These are phyloP conservation scores for Apodemus sylvaticus DNA, from an alignment of 2,113 vertebrate species.

Conservation along the genomic window DNA sequence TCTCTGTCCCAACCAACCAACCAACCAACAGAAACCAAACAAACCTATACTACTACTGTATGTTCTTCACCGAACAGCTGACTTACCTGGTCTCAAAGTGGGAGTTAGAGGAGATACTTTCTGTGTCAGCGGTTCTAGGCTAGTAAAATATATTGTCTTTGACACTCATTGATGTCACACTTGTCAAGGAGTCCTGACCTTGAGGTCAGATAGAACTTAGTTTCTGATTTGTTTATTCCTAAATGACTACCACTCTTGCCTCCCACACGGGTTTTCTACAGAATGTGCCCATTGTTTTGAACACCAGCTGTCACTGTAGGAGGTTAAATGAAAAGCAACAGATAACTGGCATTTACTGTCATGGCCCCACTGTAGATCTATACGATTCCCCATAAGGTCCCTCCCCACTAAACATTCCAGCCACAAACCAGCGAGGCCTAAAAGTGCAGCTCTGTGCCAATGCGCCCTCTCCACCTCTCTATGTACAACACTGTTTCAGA, in stretches of 20 bases:
- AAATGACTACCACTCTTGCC: not conserved
- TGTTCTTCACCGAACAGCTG: not conserved
- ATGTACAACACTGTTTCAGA: not conserved
- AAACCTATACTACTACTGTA: not conserved
- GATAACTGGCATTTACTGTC: not conserved
- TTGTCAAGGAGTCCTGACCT: slow-evolving; percentile 16
- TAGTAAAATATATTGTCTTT: not conserved
- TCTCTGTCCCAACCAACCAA: no score
- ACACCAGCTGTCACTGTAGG: not conserved
- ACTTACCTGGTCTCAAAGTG: not conserved
- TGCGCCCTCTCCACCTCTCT: not conserved
- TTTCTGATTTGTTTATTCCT: slow-evolving; percentile 26
- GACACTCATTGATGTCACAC: not conserved
- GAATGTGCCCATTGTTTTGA: not conserved
- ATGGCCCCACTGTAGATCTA: not conserved
- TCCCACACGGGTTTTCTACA: not conserved
- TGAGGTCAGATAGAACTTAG: not conserved
- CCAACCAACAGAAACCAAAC: not conserved
- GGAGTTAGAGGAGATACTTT: not conserved
- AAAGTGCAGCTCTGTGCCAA: not conserved
- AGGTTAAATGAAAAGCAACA: slow-evolving; percentile 3
- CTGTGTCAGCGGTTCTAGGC: not conserved
- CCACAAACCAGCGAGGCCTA: not conserved
- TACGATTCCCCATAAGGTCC: not conserved
- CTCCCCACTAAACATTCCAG: not conserved